These are phyloP conservation scores for Drosophila aldrichi DNA, from an alignment of 2,888 invertebrate species.

Conservation along the genomic window DNA sequence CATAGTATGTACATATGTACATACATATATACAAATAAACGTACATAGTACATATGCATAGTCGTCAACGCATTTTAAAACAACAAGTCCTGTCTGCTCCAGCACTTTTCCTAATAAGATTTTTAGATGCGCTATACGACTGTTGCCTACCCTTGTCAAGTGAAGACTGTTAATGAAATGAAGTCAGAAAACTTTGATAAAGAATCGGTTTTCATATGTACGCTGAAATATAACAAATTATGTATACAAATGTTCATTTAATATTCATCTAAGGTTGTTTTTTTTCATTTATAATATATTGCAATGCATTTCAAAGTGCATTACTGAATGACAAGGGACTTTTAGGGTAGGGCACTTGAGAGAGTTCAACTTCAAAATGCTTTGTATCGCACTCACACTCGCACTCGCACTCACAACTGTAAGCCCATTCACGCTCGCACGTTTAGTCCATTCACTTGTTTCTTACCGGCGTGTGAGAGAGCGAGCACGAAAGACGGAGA, in stretches of 20 bases:
- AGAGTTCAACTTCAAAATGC: constrained; percentile 26
- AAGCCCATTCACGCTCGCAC: constrained; percentile 24
- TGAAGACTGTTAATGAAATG: not conserved
- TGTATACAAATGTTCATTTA: not conserved
- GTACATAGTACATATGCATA: not conserved
- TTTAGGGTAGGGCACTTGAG: constrained; percentile 16
- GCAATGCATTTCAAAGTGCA: not conserved
- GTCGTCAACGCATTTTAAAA: not conserved
- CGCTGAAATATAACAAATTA: not conserved
- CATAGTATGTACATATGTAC: not conserved
- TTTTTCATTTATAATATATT: not conserved
- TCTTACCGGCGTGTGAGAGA: constrained; percentile 35
- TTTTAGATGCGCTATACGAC: not conserved
- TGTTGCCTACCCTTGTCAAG: constrained; percentile 18
- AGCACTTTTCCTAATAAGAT: constrained; percentile 16
- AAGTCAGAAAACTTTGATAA: not conserved
- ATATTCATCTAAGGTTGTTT: not conserved
- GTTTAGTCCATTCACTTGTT: constrained; percentile 43
- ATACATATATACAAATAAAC: too few species aligned
- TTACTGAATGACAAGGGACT: not conserved
- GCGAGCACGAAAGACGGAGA: constrained; percentile 1
- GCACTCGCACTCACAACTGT: constrained; percentile 19
- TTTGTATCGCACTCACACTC: constrained; percentile 18
- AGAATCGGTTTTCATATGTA: not conserved
- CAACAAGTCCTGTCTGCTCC: constrained; percentile 8